These are phyloP conservation scores for Sciurus carolinensis DNA, from an alignment of 2,797 vertebrate genomes.

Conservation along the genomic window DNA sequence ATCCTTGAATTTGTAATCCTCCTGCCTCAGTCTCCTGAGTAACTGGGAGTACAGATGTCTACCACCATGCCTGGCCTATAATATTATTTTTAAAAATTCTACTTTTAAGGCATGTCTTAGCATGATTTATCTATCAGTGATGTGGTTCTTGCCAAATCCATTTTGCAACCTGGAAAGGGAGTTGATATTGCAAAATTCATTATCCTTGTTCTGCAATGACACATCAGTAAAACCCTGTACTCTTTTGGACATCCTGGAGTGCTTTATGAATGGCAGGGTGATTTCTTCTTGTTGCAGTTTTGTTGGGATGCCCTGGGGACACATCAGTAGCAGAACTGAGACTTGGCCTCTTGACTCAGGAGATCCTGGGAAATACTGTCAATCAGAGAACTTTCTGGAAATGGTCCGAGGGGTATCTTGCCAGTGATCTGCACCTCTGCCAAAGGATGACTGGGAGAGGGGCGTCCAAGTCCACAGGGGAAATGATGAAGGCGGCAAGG, in stretches of 20 bases:
- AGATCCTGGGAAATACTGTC: background rate
- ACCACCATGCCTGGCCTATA: too few relatives aligned
- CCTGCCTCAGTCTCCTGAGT: too few relatives aligned
- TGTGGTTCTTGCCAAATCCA: conserved; percentile 4
- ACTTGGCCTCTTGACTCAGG: background rate
- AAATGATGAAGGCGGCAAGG: background rate
- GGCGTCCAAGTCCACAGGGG: background rate
- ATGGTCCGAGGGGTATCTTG: background rate
- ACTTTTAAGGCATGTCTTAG: background rate
- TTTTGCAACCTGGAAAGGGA: conserved; percentile 1
- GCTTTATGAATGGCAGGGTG: background rate
- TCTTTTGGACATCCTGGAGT: background rate
- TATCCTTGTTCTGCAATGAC: background rate
- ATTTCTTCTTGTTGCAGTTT: background rate
- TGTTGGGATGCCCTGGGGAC: background rate
- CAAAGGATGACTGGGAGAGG: conserved; percentile 5
- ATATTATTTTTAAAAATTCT: too few relatives aligned
- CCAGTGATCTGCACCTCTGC: background rate
- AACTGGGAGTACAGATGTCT: too few relatives aligned
- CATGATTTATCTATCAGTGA: background rate
- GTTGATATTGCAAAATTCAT: background rate
- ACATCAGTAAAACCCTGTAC: background rate
- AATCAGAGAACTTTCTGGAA: conserved; percentile 43
- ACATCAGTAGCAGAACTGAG: background rate
- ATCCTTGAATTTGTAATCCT: too few relatives aligned